Evolutionary conservation across 2,888 invertebrate genomes (phyloP).

Genomic region (Rhogogaster chlorosoma): DNA sequence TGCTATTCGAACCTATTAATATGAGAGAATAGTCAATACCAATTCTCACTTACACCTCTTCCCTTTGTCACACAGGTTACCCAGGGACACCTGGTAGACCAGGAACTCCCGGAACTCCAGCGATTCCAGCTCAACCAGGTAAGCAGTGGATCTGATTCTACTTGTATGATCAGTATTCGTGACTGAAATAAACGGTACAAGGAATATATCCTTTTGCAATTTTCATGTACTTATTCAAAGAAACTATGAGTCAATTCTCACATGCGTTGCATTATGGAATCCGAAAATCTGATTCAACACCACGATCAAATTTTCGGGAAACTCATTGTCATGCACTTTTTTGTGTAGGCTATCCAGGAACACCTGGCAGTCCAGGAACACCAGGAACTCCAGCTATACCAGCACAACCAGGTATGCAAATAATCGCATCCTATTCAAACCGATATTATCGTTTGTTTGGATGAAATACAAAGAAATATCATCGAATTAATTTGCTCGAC

Average conservation of each 20-base stretch:
- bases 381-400: conserved; percentile 70
- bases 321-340: too few species aligned
- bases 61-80: too few species aligned
- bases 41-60: too few species aligned
- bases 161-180: neutral
- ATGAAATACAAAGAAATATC: too few species aligned
- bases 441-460: too few species aligned
- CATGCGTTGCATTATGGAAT: too few species aligned
- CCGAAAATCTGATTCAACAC: too few species aligned
- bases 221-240: neutral
- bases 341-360: conserved; percentile 60
- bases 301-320: neutral
- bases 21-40: too few species aligned
- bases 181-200: too few species aligned
- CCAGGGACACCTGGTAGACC: conserved; percentile 60
- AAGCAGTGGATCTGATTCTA: neutral
- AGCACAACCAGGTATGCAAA: conserved; percentile 41
- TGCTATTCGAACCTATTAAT: too few species aligned
- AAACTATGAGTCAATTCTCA: neutral
- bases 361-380: conserved; percentile 57
- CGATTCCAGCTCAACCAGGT: conserved; percentile 60
- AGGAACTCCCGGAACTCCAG: conserved; percentile 65
- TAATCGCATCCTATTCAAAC: neutral
- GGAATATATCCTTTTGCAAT: too few species aligned
- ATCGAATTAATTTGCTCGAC: too few species aligned